Base-by-base conservation (phyloP, 1,140 invertebrate genomes). In the Plutomurus gul region DNA sequence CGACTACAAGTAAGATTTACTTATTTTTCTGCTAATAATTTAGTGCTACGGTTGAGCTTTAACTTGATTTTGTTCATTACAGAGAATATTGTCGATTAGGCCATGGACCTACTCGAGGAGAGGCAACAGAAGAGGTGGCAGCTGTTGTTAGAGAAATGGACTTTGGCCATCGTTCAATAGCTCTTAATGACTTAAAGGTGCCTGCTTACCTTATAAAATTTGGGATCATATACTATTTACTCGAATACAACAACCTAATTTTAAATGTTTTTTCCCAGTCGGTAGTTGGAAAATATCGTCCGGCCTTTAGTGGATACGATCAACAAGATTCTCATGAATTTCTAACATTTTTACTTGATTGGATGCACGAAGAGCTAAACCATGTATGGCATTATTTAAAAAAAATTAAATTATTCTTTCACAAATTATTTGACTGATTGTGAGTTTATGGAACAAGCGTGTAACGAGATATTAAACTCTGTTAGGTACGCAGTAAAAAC, bases 291-390 rank as follows among this genome's bases (percentile, higher is more conserved):
- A 91, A 91, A 78, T 91, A 92, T 82, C 90, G 93, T 84, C 87
- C 92, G 71, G 91, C 92, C 82, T 98, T 97, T 87, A 91, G 91
- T 74, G 93, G 92, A 30, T 90, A 90, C 82, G 92, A 95, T 77
- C 96, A 98, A 85, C 96, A 98, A 86, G 96, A 99, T 86, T 95
- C 96, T 0, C 96, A 98, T 86, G 96, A 99, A 86, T 97, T 98
- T 85, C 89, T 98, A 1, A 92, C 92, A 18, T 94, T 96, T 83
- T 88, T 98, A 4, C 90, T 98, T 86, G 95, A 97, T 84, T 95
- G 93, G 89, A 88, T 98, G 80, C 95, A 97, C 85, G 93, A 95
- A 82, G 96, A 97, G 84, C 87, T 98, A 33, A 94, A 93, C 84
- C 88, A 88, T 86, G 91, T 92, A 86, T 81, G n/a, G n/a, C n/a